Evolutionary conservation across 1,140 invertebrate genomes (phyloP).

Genomic region (Drosophila subobscura): DNA sequence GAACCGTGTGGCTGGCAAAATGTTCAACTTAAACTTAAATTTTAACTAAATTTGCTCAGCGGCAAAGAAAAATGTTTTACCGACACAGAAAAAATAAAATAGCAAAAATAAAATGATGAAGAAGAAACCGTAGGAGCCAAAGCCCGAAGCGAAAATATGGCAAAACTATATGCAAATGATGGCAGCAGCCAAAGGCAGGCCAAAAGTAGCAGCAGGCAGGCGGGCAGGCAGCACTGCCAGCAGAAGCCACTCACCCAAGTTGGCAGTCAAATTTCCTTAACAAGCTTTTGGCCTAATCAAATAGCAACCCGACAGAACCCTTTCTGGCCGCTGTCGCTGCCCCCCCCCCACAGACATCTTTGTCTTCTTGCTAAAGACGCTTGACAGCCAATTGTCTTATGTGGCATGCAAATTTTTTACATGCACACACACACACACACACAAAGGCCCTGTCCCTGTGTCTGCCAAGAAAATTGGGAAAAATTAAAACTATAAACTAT

Average conservation of each 20-base stretch:
- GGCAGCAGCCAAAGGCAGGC: slow-evolving; percentile 30
- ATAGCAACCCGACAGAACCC: slow-evolving; percentile 52
- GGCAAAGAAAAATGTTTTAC: slow-evolving; percentile 1
- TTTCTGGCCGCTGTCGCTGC: slow-evolving; percentile 12
- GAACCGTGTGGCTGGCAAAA: slow-evolving; percentile 57
- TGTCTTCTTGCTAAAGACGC: slow-evolving; percentile 62
- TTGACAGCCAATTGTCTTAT: slow-evolving; percentile 80
- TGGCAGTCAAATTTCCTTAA: slow-evolving; percentile 79
- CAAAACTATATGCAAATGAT: slow-evolving; percentile 79
- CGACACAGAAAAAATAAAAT: background rate
- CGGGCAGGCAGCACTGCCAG: slow-evolving; percentile 18
- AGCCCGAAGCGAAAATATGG: slow-evolving; percentile 62
- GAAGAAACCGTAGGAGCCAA: too few species aligned
- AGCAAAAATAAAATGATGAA: slow-evolving; percentile 12
- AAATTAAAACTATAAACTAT: slow-evolving; percentile 82
- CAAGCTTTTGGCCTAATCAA: slow-evolving; percentile 81
- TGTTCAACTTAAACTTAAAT: slow-evolving; percentile 78
- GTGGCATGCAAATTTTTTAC: slow-evolving; percentile 79
- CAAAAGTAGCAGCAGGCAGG: slow-evolving; percentile 14
- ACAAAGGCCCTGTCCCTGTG: background rate
- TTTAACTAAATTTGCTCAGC: slow-evolving; percentile 69
- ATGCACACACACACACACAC: slow-evolving; percentile 19
- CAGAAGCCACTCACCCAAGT: slow-evolving; percentile 63
- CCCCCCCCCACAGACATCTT: slow-evolving; percentile 45
- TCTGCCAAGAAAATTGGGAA: slow-evolving; percentile 58